Conservation (phyloP, 2,888 invertebrate genomes). For the Acrobasis repandana region DNA sequence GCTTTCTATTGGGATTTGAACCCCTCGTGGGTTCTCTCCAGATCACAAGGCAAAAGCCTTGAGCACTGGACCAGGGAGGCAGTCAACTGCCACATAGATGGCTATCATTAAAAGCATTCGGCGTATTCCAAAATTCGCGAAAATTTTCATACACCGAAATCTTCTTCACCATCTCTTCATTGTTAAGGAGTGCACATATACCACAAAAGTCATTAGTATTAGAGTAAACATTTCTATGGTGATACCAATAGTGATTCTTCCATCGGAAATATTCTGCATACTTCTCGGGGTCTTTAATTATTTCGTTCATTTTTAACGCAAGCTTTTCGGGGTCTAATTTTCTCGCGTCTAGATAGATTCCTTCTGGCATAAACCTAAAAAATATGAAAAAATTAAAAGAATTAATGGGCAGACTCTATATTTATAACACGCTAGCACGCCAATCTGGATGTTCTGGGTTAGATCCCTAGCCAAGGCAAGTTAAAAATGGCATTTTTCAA, state of each 20-base stretch:
- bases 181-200: slow-evolving; percentile 60
- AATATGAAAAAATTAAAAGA: no score
- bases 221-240: slow-evolving; percentile 44
- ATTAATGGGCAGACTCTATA: no score
- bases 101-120: no score
- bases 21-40: no score
- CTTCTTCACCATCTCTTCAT: slow-evolving; percentile 46
- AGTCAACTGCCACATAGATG: no score
- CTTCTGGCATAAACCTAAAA: slow-evolving; percentile 70
- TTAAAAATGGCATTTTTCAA: no score
- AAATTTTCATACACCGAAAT: slow-evolving; percentile 52
- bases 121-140: slow-evolving; percentile 60
- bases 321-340: slow-evolving; percentile 47
- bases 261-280: slow-evolving; percentile 66
- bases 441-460: no score
- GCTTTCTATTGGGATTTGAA: no score
- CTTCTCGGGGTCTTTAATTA: slow-evolving; percentile 52
- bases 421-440: no score
- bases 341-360: slow-evolving; percentile 61
- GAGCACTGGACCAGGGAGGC: no score
- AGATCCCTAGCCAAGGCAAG: no score
- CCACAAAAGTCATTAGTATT: slow-evolving; percentile 67
- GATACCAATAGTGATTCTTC: slow-evolving; percentile 63
- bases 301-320: slow-evolving; percentile 53
- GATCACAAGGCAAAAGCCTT: no score